These are phyloP conservation scores for Globicephala melas DNA, from an alignment of 2,113 vertebrate species.

Conservation along the genomic window DNA sequence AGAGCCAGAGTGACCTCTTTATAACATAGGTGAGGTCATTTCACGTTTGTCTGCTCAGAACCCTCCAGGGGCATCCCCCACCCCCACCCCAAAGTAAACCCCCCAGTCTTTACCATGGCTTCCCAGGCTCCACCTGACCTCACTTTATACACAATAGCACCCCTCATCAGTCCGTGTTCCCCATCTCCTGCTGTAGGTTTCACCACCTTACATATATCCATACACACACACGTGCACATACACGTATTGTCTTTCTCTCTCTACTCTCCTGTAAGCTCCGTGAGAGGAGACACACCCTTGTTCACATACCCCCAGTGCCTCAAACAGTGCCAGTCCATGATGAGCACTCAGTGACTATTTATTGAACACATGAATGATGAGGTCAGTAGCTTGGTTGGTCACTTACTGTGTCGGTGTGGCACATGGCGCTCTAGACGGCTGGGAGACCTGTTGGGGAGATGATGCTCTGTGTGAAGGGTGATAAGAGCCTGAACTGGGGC, in stretches of 20 bases:
- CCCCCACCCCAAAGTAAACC: background rate
- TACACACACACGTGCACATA: rapidly evolving
- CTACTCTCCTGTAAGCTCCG: background rate
- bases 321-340: background rate
- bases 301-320: too few species aligned
- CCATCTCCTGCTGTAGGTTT: background rate
- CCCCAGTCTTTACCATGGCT: background rate
- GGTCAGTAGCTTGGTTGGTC: background rate
- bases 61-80: background rate
- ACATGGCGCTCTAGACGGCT: background rate
- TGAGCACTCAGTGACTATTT: background rate
- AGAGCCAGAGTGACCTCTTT: background rate
- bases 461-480: background rate
- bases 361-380: background rate
- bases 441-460: background rate
- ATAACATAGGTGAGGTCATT: background rate
- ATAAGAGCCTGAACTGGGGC: background rate
- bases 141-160: background rate
- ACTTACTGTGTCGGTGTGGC: background rate
- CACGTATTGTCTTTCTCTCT: background rate
- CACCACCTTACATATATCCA: background rate
- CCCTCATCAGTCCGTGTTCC: background rate
- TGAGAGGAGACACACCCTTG: background rate
- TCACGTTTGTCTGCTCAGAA: background rate
- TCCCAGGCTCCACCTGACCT: background rate